Evolutionary conservation across 2,888 invertebrate genomes (phyloP), one percentile per base, ranked within the genome.

Genomic region (Deilephila porcellus): DNA sequence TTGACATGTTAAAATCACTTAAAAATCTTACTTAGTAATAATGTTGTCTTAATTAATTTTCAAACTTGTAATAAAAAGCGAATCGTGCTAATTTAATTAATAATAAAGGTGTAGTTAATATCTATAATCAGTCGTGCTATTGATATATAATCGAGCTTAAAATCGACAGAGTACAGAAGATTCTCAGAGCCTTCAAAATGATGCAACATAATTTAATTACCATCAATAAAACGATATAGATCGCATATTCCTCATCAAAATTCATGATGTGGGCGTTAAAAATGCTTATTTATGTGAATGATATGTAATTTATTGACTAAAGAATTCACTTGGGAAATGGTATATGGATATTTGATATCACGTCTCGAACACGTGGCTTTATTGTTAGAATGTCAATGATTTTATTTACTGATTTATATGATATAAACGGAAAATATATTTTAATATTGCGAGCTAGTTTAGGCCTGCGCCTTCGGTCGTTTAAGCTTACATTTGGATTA

Each of bases 301-400:
- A 20, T 1, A 25, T 25, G 25, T 67, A 25, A 67, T 52, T 67
- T 67, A 67, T 67, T 67, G 67, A 19, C 25, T 67, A 14, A 67
- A 45, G 67, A 67, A 67, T 67, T 67, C 25, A 52, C 67, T 67
- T 67, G 25, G 19, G 45, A 67, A 52, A 25, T 32, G 67, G 52
- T 67, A 52, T 25, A 64, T 62, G 62, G 29, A 32, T 62, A 62
- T 19, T 32, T 17, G 14, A 14, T 45, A 17, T 17, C 67, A 67
- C 67, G 67, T 14, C 11, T 25, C n/a, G 4, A 52, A 11, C 67
- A 45, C 67, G 67, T 67, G 67, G 20, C 56, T 56, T 56, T 56
- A 45, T 29, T 63, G 37, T 34, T 63, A n/a, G n/a, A 63, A 67
- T 67, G 67, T 45, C 67, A 67, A 45, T 52, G 45, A 67, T 67